Percentiles rank a stretch among this genome's conserved stretches.
These are phyloP conservation scores for Lithophane socia DNA, from an alignment of 2,888 invertebrate species.

Conservation along the genomic window DNA sequence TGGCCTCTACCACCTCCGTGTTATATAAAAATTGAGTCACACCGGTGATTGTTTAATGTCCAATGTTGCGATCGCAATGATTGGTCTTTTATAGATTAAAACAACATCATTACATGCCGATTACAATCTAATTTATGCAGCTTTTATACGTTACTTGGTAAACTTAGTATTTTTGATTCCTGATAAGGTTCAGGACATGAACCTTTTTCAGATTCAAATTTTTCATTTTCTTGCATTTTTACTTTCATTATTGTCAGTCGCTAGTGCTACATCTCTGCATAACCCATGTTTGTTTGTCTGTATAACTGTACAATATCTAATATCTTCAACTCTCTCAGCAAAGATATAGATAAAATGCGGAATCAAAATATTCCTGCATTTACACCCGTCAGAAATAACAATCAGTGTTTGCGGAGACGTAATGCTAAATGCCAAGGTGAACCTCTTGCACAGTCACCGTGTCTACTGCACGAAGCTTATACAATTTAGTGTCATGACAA, in stretches of 20 bases:
- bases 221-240: neutral
- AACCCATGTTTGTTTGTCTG: neutral
- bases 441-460: conserved; percentile 81
- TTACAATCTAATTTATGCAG: conserved; percentile 22
- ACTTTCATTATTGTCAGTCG: neutral
- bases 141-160: conserved; percentile 13
- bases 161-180: conserved; percentile 7
- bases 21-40: conserved; percentile 69
- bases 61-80: conserved; percentile 56
- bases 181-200: neutral
- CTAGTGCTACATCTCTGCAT: neutral
- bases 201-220: neutral
- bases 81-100: conserved; percentile 50
- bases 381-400: conserved; percentile 69
- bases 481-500: conserved; percentile 62
- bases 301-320: neutral
- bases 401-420: conserved; percentile 73
- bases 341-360: conserved; percentile 13
- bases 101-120: conserved; percentile 26
- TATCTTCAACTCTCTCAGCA: neutral
- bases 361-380: conserved; percentile 50
- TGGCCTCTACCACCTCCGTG: conserved; percentile 68
- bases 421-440: conserved; percentile 87
- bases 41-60: conserved; percentile 57
- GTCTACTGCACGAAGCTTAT: conserved; percentile 70